Evolutionary conservation across 1,140 invertebrate genomes (phyloP).

Genomic region (Nomia melanderi): DNA sequence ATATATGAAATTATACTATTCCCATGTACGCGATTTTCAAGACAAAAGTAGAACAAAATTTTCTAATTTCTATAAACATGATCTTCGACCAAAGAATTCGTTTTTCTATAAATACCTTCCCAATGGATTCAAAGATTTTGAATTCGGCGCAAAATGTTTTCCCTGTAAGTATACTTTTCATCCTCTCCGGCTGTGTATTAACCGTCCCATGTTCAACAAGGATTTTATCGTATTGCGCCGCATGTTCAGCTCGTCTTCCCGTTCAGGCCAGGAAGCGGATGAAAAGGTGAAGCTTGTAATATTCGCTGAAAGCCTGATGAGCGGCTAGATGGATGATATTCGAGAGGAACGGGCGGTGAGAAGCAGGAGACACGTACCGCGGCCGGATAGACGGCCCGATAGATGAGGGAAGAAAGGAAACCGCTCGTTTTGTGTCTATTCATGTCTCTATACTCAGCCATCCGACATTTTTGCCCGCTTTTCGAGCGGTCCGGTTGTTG

Average conservation of each 20-base stretch:
- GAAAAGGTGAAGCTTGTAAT: conserved; percentile 67
- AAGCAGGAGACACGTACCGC: conserved; percentile 20
- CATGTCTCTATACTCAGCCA: conserved; percentile 25
- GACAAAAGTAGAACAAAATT: no score
- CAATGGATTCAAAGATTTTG: no score
- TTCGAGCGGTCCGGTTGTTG: neutral
- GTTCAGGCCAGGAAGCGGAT: conserved; percentile 50
- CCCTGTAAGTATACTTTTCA: no score
- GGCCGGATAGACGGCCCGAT: conserved; percentile 34
- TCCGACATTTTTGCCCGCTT: neutral
- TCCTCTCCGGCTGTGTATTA: no score
- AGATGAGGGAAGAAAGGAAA: conserved; percentile 17
- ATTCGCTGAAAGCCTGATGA: conserved; percentile 63
- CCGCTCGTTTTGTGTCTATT: conserved; percentile 31
- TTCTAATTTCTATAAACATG: no score
- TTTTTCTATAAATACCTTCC: no score
- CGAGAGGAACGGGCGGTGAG: conserved; percentile 39
- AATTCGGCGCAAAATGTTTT: no score
- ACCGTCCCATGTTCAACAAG: neutral
- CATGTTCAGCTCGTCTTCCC: conserved; percentile 40
- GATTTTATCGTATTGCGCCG: neutral
- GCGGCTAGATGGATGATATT: conserved; percentile 56
- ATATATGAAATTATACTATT: no score
- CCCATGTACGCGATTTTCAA: no score
- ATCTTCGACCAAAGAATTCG: no score